These are phyloP conservation scores for Poecile montanus DNA, from an alignment of 2,797 vertebrate species.

Conservation along the genomic window DNA sequence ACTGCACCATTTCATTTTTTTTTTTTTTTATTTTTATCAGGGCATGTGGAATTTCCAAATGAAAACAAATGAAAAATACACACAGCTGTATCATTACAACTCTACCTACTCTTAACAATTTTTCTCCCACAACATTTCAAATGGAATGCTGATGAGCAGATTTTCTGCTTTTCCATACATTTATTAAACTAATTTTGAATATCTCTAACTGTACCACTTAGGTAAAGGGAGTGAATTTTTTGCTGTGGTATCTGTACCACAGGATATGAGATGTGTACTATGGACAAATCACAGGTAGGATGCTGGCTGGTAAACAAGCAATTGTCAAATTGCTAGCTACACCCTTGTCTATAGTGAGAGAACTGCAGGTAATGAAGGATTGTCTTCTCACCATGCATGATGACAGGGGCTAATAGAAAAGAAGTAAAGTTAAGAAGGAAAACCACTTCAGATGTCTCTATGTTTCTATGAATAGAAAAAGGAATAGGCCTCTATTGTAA, in stretches of 20 bases:
- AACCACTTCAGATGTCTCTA: not conserved
- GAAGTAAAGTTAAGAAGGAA: slow-evolving; percentile 20
- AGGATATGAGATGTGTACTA: not conserved
- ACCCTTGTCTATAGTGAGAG: not conserved
- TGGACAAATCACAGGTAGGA: not conserved
- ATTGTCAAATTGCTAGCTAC: not conserved
- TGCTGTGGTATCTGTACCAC: not conserved
- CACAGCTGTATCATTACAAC: not conserved
- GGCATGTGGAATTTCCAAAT: not conserved
- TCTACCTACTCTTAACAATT: not conserved
- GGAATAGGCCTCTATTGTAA: slow-evolving; percentile 21
- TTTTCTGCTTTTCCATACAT: not conserved
- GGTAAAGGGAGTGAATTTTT: not conserved
- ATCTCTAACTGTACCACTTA: not conserved
- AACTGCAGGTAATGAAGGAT: not conserved
- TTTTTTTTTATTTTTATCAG: not conserved
- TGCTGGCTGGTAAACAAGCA: not conserved
- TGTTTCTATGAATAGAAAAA: not conserved
- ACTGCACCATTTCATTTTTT: not conserved
- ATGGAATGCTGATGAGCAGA: not conserved
- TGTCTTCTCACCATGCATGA: not conserved
- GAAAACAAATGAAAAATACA: not conserved
- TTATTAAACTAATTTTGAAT: not conserved
- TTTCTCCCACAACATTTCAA: not conserved
- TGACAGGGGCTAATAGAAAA: not conserved